A percentile compares a stretch with the other conserved stretches of the same genome.
These are phyloP conservation scores for Melanotaenia maccullochi DNA, from an alignment of 2,797 vertebrate species.

Conservation along the genomic window DNA sequence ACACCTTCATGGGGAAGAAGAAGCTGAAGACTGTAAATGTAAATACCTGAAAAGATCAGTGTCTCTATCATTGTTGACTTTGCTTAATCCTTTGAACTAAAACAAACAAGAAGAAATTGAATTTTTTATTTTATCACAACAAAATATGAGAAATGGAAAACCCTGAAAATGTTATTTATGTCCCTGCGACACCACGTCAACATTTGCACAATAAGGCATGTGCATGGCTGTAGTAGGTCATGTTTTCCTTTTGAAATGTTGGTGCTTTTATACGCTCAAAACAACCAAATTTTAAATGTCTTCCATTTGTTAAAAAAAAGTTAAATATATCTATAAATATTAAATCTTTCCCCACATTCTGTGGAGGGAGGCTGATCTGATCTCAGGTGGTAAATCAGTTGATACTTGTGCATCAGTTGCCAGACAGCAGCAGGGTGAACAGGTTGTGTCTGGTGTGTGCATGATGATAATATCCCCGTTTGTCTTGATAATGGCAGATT, in stretches of 20 bases:
- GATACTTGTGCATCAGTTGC: background rate
- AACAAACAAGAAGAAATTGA: conserved; percentile 58
- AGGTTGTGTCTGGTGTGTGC: conserved; percentile 2
- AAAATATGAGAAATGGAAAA: conserved; percentile 17
- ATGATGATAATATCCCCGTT: background rate
- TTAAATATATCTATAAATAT: background rate
- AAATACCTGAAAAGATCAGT: conserved; percentile 65
- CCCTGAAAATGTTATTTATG: conserved; percentile 37
- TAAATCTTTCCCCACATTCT: background rate
- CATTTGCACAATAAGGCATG: conserved; percentile 1
- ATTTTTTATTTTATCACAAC: conserved; percentile 39
- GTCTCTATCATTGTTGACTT: conserved; percentile 63
- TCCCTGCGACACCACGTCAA: conserved; percentile 23
- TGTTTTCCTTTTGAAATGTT: background rate
- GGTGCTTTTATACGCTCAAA: conserved; percentile 4
- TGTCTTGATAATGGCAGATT: conserved; percentile 11
- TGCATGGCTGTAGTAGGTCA: background rate
- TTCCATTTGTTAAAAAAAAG: background rate
- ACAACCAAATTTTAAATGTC: background rate
- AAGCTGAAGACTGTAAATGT: conserved; percentile 43
- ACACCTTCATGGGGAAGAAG: conserved; percentile 29
- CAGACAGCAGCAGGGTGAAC: conserved; percentile 2
- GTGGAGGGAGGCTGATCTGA: background rate
- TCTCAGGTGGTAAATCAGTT: background rate
- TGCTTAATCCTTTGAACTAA: conserved; percentile 69